Base-by-base conservation (phyloP, 2,797 vertebrate species). In the Phoeniculus purpureus region DNA sequence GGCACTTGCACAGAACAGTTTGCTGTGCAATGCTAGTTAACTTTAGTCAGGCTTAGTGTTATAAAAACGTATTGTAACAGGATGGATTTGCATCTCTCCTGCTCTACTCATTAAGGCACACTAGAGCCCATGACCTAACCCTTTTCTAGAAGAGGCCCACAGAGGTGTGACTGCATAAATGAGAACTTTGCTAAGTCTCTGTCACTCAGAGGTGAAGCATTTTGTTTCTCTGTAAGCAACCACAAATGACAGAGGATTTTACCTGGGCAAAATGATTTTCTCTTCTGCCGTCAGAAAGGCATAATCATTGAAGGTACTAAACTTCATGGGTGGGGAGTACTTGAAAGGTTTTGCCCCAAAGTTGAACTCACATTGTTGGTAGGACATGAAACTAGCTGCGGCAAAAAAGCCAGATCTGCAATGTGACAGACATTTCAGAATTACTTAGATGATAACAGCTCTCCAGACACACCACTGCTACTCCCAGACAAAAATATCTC, bases 341-440 rank as follows among this genome's bases (percentile, higher is more conserved):
- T 98, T 99, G 97, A 99, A 99, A 94, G 99, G 98, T 94, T 99
- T 99, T 97, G 98, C 98, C 97, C 99, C 99, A n/a, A 99, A 99
- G 97, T 99, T 99, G 96, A 99, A 99, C 97, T 99, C 99, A 52
- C 99, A 99, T 90, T 99, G 99, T 95, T 99, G 99, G 95, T 99
- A 99, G n/a, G 99, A 99, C 99, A 99, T 99, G 95, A 99, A 99
- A 97, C 99, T 99, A 81, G 99, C 99, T 81, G 99, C 99, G 26
- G 99, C 99, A 93, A 99, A 99, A 97, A 99, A 99, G 58, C 99
- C 99, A 15, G 99, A 99, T 92, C 99, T 99, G 97, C 58, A 95
- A 91, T n/a, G 6, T 32, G 54, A 95, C 26, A 83, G 45, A 34
- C 27, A 79, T 72, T 82, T 83, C 5, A 89, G 25, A 81, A 54